Evolutionary conservation across 2,888 invertebrate genomes (phyloP), one percentile per base, ranked within the genome.

Genomic region (Coleophora deauratella): DNA sequence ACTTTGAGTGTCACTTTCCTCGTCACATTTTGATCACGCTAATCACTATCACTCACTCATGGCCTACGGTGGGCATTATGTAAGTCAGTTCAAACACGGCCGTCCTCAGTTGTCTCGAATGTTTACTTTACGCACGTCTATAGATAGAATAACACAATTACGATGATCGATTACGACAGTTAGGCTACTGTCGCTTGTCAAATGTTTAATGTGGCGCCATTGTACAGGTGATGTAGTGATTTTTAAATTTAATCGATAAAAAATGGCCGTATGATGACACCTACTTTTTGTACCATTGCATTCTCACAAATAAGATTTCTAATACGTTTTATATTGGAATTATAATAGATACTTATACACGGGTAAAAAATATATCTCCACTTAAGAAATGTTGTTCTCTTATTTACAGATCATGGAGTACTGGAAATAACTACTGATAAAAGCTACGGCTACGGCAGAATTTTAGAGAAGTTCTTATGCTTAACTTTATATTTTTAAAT

Each of bases 141-240:
- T 52, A 59, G 62, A 65, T 70, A 68, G 52, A 59, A 59, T 59
- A 47, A 52, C 47, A 53, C 64, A 60, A 65, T 73, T 69, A 72
- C 55, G 54, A 67, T 81, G 79, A 82, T 80, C 69, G 77, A 81
- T 81, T 62, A 70, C 66, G 68, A 66, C 66, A 66, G 58, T 56
- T 44, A 51, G 40, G 61, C 72, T 66, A 66, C 70, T 58, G 60
- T 54, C 47, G 56, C 50, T 50, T 49, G 62, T 72, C 67, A 64
- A 57, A 67, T 64, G 68, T 59, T 61, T 62, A 58, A 66, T 68
- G 50, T 44, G 43, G 51, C 57, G 57, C 60, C 54, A 68, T 68
- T 70, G 67, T 70, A 60, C 54, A 55, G 54, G 53, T 52, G 59
- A 55, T 49, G 51, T 48, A 52, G 48, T 47, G 43, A 57, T 62